These are phyloP conservation scores for Mareca strepera DNA, from an alignment of 2,797 vertebrate genomes.

Conservation along the genomic window DNA sequence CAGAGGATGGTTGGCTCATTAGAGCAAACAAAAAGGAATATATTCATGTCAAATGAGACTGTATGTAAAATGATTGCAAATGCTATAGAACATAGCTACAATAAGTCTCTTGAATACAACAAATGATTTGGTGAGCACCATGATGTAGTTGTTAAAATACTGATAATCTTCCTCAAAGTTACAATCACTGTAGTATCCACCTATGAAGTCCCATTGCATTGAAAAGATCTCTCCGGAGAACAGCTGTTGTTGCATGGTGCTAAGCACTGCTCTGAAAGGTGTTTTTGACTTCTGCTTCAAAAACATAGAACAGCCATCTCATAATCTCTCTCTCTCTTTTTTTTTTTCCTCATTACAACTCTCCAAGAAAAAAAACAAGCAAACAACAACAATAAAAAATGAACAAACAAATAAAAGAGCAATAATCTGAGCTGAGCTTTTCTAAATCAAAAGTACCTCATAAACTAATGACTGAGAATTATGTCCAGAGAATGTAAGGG, in stretches of 20 bases:
- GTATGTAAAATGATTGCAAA: background rate
- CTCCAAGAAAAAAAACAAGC: background rate
- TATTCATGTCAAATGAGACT: background rate
- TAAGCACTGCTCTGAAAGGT: background rate
- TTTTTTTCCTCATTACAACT: background rate
- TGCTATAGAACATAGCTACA: background rate
- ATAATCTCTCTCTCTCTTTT: background rate
- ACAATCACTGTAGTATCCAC: background rate
- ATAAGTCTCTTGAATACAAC: background rate
- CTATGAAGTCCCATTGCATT: fast-evolving
- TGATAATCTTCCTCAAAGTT: background rate
- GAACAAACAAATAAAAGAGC: background rate
- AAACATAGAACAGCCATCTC: background rate
- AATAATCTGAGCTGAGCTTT: background rate
- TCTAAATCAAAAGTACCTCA: background rate
- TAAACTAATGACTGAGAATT: background rate
- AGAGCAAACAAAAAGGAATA: background rate
- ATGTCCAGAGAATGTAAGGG: background rate
- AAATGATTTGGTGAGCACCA: background rate
- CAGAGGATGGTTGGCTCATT: background rate
- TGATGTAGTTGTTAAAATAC: background rate
- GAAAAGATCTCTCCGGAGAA: background rate
- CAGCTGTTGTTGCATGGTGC: background rate
- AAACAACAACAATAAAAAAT: background rate
- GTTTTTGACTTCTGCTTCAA: background rate